These are phyloP conservation scores for Coryphaenoides rupestris DNA, from an alignment of 2,113 vertebrate genomes.

Conservation along the genomic window DNA sequence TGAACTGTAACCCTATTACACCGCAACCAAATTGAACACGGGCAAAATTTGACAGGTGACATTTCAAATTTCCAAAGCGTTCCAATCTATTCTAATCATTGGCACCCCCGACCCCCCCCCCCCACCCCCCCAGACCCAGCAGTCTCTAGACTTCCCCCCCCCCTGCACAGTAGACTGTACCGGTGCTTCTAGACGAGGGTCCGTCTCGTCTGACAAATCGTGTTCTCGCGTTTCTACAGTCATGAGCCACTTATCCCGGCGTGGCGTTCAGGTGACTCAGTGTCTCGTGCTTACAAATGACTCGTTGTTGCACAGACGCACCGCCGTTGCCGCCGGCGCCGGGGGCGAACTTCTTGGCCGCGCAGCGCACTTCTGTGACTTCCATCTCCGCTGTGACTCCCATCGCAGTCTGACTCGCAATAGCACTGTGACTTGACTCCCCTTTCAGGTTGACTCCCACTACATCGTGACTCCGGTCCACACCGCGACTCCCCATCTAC, in stretches of 20 bases:
- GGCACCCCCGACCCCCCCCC: neutral
- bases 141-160: too few species aligned
- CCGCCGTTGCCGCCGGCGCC: neutral
- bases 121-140: too few species aligned
- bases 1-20: constrained; percentile 56
- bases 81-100: constrained; percentile 29
- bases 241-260: constrained; percentile 23
- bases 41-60: constrained; percentile 68
- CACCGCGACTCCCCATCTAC: too few species aligned
- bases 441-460: too few species aligned
- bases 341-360: constrained; percentile 10
- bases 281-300: constrained; percentile 28
- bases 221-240: constrained; percentile 24
- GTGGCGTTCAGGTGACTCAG: constrained; percentile 9
- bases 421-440: too few species aligned
- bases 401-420: too few species aligned
- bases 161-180: neutral
- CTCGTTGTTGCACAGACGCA: neutral
- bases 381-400: too few species aligned
- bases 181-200: neutral
- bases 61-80: constrained; percentile 60
- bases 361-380: neutral
- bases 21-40: constrained; percentile 62
- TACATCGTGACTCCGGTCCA: too few species aligned
- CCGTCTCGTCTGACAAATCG: constrained; percentile 30